Evolutionary conservation across 2,888 invertebrate species (phyloP), one percentile per base, ranked within the genome.

Genomic region (Reticulitermes lucifugus): DNA sequence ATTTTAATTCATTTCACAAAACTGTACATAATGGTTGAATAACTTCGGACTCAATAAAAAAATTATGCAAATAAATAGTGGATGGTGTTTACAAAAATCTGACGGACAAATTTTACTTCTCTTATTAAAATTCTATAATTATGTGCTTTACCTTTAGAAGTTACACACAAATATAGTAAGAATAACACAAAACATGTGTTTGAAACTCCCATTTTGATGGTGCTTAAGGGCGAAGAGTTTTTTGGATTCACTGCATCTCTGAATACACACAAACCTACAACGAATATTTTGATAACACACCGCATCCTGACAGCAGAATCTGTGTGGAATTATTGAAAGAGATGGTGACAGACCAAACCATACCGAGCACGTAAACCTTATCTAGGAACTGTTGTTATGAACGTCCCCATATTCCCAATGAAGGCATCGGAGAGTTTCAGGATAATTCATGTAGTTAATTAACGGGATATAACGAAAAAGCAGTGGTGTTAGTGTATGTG

Each of bases 361-460:
- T n/a, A 51, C 35, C 22, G 41, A 77, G 29, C 41, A 77, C n/a
- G 46, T 21, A 77, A 51, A 77, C 51, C 77, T 77, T 77, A 77
- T 77, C 77, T 77, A n/a, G 6, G n/a, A 22, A 60, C 60, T 60
- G 18, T 7, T 21, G 18, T 60, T 60, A 60, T 75, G 7, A 43
- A n/a, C n/a, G 43, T 46, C 9, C 77, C n/a, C 43, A 14, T 35
- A 29, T 41, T 41, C 73, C 41, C 73, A 77, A 77, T 46, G 77
- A 22, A 77, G 29, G 77, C 51, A 41, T n/a, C n/a, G n/a, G 77
- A 77, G 51, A 77, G 77, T 77, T 77, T 41, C 77, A 46, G 81
- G 65, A 70, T 81, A 81, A 81, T 81, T 65, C 81, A 81, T 81
- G 81, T 81, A 81, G 65, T 81, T 85, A 82, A 85, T 85, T 85